Evolutionary conservation across 2,888 invertebrate species (phyloP), one percentile per base, ranked within the genome.

Genomic region (Brachynemurus nebulosus): DNA sequence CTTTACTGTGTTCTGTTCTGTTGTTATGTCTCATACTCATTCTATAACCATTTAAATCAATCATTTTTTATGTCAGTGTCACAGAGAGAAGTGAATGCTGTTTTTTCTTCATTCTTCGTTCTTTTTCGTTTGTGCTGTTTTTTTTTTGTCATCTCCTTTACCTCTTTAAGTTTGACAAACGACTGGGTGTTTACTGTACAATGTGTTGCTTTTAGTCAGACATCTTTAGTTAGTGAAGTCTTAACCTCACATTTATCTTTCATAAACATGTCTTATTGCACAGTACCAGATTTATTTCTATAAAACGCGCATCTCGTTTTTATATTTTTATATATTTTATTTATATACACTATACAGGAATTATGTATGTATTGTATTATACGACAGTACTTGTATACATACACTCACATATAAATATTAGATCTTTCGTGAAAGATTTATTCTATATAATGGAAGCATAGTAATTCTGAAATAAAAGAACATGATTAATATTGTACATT

Each of bases 171-270:
- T 37, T 37, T 37, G 37, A 37, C 37, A 37, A 37, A 37, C 37
- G 37, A 37, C 37, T 37, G 37, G 37, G 37, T 37, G 37, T 37
- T 37, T 20, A 12, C 37, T 37, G n/a, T 37, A 30, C 14, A 30
- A n/a, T 5, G 11, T 27, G 9, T 27, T 27, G 30, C 14, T 30
- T 17, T 19, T 17, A 14, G 37, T 37, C 18, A 18, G 17, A 20
- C 18, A 20, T 37, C 37, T 18, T 37, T 37, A 20, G 18, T 12
- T n/a, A 37, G 36, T 19, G 20, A 11, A 37, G 18, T 37, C 20
- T n/a, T 37, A 37, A 20, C 37, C 37, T 37, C 37, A 37, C 37
- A 37, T 37, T 37, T 37, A 37, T 37, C 37, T 37, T 37, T 37
- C 37, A 37, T 17, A 37, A 37, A 37, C 37, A 37, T 37, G 37